phyloP scores from a whole-genome alignment of 2,888 invertebrate genomes.

The Adela reaumurella region DNA sequence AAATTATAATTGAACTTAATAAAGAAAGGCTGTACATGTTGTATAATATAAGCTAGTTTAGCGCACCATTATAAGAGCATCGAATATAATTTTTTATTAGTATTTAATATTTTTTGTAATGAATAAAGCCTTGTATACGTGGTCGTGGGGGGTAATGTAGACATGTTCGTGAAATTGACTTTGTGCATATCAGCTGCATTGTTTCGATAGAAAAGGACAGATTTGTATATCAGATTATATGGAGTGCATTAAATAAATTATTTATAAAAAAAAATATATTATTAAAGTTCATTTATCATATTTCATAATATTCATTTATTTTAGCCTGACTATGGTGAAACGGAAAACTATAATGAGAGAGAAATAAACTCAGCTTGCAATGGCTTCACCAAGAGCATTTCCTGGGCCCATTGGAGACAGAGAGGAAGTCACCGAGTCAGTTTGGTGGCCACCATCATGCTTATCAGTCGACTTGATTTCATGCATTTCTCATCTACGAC shows the following conservation, averaged over 20 bases:
- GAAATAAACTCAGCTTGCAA: too few species aligned
- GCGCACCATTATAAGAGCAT: background rate
- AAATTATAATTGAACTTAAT: background rate
- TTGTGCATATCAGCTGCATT: background rate
- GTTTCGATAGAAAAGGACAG: background rate
- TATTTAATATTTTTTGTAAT: background rate
- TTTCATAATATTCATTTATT: too few species aligned
- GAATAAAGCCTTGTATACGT: background rate
- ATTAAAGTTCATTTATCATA: too few species aligned
- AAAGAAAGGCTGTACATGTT: background rate
- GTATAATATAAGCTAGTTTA: background rate
- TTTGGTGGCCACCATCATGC: too few species aligned
- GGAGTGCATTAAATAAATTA: conserved; percentile 20
- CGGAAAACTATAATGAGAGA: too few species aligned
- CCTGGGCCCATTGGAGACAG: too few species aligned
- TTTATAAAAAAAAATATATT: too few species aligned
- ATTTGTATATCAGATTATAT: conserved; percentile 5
- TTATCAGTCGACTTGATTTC: too few species aligned
- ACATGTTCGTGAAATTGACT: background rate
- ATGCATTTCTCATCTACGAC: too few species aligned
- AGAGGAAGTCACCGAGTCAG: too few species aligned
- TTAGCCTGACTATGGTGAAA: too few species aligned
- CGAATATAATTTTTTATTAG: background rate
- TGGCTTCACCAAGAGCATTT: too few species aligned
- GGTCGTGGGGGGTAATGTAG: background rate